Base-by-base conservation (phyloP, 2,888 invertebrate species). In the Agrochola circellaris region DNA sequence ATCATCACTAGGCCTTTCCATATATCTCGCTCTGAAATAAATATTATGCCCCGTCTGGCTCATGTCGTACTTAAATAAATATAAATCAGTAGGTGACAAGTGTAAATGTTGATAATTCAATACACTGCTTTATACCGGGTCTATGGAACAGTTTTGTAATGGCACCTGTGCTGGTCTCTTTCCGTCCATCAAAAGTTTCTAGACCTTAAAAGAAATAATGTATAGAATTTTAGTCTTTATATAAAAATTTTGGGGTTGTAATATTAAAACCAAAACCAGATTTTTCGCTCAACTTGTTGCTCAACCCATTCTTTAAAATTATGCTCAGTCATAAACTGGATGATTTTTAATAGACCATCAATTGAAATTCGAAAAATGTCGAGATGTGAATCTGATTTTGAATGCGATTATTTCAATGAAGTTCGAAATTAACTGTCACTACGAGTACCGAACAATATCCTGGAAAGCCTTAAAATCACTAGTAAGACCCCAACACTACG, bases 131-230 rank as follows among this genome's bases (percentile, higher is more conserved):
- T 8, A 7, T 38, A 38, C 38, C 71, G 42, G 54, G 23, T 62
- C 20, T 48, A 26, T 48, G 45, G 66, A 75, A 70, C 26, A 66
- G 58, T 73, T 30, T 72, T 73, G 51, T 73, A 58, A 30, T 17
- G 38, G 54, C 4, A 61, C 61, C 67, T 34, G 11, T 61, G 26
- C 38, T 9, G 15, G 48, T 26, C 17, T 69, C 48, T 74, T 74
- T 56, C 9, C 48, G 15, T 61, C 56, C 30, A 45, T 51, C 56
- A 68, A 84, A 70, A 56, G 64, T 23, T 71, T 72, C n/a, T 56
- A 68, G n/a, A 69, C 34, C 7, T 51, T n/a, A 38, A 60, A 70
- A 73, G 17, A 54, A 69, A 82, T 58, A 62, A 51, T 70, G 20
- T 66, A 69, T 62, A 48, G 51, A 23, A 23, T 26, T 26, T 54